Evolutionary conservation across 2,888 invertebrate species (phyloP).

Genomic region (Campaea margaritaria): DNA sequence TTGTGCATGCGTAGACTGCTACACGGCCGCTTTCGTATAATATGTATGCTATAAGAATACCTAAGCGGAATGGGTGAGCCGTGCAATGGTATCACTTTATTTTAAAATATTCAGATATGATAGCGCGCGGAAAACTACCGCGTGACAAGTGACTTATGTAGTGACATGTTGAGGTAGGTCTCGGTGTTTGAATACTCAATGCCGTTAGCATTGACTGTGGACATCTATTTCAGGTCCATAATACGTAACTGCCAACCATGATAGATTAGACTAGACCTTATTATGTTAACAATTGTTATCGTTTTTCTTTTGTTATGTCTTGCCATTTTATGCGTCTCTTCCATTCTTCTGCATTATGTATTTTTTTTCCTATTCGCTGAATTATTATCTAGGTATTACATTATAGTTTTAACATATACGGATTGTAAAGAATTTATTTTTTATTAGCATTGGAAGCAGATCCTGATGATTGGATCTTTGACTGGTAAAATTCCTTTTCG

Average conservation of each 20-base stretch:
- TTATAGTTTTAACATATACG: too few relatives aligned
- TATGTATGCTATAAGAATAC: constrained; percentile 15
- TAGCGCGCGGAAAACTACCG: constrained; percentile 67
- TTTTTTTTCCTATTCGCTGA: neutral
- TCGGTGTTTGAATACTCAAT: constrained; percentile 43
- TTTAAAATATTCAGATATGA: constrained; percentile 47
- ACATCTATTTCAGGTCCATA: constrained; percentile 44
- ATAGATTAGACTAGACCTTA: constrained; percentile 46
- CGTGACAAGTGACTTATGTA: constrained; percentile 43
- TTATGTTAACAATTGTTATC: neutral
- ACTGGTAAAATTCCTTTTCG: too few relatives aligned
- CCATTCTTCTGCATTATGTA: too few relatives aligned
- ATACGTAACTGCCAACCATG: constrained; percentile 39
- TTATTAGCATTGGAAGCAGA: too few relatives aligned
- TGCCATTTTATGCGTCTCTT: neutral
- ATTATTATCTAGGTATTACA: too few relatives aligned
- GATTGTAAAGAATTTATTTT: too few relatives aligned
- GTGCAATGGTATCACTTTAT: constrained; percentile 33
- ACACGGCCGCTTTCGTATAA: constrained; percentile 35
- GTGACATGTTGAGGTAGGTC: constrained; percentile 69
- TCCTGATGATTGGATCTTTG: too few relatives aligned
- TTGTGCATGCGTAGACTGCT: constrained; percentile 28
- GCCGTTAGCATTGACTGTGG: constrained; percentile 43
- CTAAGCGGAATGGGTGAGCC: constrained; percentile 32
- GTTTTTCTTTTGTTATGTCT: constrained; percentile 22